A percentile compares a stretch with the other conserved stretches of the same genome.
phyloP scores from a whole-genome alignment of 92 coral and sea anemone species.

The Epizoanthus scotinus region DNA sequence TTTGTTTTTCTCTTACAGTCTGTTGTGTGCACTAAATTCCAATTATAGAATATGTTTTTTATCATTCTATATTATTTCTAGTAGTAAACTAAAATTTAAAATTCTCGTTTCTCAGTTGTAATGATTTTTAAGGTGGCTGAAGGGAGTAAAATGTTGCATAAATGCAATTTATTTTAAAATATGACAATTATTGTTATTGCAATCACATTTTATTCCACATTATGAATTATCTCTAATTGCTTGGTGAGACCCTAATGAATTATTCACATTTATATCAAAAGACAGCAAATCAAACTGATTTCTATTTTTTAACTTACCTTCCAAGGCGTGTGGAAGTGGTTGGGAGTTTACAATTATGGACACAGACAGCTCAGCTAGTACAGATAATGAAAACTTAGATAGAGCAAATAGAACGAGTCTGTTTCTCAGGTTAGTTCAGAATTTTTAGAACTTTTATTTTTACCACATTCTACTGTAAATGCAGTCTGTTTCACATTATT shows the following conservation, averaged over 20 bases:
- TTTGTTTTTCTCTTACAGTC: not conserved
- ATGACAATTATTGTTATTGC: too few relatives aligned
- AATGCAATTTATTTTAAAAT: not conserved
- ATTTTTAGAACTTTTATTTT: too few relatives aligned
- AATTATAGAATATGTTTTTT: too few relatives aligned
- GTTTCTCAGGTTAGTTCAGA: constrained; percentile 18
- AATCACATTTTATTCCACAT: too few relatives aligned
- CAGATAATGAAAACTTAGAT: constrained; percentile 22
- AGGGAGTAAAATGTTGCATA: not conserved
- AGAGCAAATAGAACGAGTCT: constrained; percentile 1
- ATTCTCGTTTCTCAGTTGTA: not conserved
- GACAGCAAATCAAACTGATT: constrained; percentile 13
- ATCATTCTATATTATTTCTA: too few relatives aligned
- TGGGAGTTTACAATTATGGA: not conserved
- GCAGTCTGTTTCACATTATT: too few relatives aligned
- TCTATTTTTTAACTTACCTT: constrained; percentile 2
- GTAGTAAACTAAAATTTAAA: not conserved
- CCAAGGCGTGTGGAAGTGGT: constrained; percentile 11
- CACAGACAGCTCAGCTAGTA: constrained; percentile 31
- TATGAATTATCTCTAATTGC: not conserved
- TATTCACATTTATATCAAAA: not conserved
- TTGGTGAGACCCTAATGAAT: not conserved
- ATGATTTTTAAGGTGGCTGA: not conserved
- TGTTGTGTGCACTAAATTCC: not conserved
- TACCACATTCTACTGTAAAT: too few relatives aligned